These are phyloP conservation scores for Patella caerulea DNA, from an alignment of 2,888 invertebrate species.

Conservation along the genomic window DNA sequence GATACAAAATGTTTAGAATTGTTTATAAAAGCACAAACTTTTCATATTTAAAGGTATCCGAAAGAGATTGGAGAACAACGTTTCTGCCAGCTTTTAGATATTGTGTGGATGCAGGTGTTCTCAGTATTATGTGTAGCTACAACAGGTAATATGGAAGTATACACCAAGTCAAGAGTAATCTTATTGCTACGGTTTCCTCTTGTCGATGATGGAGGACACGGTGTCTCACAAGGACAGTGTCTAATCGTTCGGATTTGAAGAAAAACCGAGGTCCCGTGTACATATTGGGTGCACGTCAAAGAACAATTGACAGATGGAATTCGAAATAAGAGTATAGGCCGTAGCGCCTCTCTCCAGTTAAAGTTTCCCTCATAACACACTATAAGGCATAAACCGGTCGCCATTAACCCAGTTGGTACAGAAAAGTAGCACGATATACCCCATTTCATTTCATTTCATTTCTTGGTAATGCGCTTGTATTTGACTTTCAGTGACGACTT, in stretches of 20 bases:
- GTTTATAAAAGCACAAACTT: neutral
- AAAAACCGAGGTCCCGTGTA: too few species aligned
- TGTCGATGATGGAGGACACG: too few species aligned
- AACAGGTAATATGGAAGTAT: conserved; percentile 47
- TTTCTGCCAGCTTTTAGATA: conserved; percentile 64
- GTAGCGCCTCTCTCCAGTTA: too few species aligned
- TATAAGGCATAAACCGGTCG: too few species aligned
- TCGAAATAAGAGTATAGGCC: too few species aligned
- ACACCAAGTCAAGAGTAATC: neutral
- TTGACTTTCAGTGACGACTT: too few species aligned
- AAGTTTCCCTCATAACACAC: too few species aligned
- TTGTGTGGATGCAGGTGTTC: conserved; percentile 66
- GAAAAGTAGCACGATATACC: neutral
- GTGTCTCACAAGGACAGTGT: neutral
- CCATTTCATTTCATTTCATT: neutral
- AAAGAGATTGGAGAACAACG: conserved; percentile 62
- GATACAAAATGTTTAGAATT: neutral
- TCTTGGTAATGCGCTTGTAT: too few species aligned
- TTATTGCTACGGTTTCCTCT: neutral
- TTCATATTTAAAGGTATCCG: conserved; percentile 49
- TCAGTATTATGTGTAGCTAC: conserved; percentile 67
- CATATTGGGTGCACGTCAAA: too few species aligned
- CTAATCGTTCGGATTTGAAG: too few species aligned
- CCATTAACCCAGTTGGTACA: too few species aligned
- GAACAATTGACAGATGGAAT: too few species aligned